A percentile compares a stretch with the other conserved stretches of the same genome.
These are phyloP conservation scores for Acronicta leporina DNA, from an alignment of 2,888 invertebrate species.

Conservation along the genomic window DNA sequence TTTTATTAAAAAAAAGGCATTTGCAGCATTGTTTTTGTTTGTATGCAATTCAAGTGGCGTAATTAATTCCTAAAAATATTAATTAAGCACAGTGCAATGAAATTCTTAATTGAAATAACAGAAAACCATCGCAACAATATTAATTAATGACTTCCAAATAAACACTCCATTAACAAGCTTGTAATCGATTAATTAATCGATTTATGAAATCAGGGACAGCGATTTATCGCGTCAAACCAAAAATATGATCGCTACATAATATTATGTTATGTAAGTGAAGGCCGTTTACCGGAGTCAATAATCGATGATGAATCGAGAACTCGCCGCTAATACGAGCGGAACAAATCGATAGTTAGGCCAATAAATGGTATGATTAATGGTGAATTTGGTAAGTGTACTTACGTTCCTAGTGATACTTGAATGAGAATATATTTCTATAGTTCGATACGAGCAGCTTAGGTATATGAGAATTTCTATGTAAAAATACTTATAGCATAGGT, in stretches of 20 bases:
- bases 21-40: neutral
- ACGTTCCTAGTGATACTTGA: neutral
- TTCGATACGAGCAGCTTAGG: too few species aligned
- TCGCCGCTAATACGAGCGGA: slow-evolving; percentile 61
- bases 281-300: slow-evolving; percentile 58
- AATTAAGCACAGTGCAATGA: slow-evolving; percentile 10
- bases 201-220: slow-evolving; percentile 63
- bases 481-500: too few species aligned
- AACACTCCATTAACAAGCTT: slow-evolving; percentile 48
- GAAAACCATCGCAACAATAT: slow-evolving; percentile 26
- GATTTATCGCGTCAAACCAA: slow-evolving; percentile 55
- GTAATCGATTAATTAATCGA: slow-evolving; percentile 61
- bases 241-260: slow-evolving; percentile 59
- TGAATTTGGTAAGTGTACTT: slow-evolving; percentile 12
- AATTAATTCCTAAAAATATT: neutral
- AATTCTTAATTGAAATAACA: slow-evolving; percentile 33
- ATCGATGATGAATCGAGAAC: slow-evolving; percentile 57
- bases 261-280: slow-evolving; percentile 64
- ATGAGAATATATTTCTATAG: neutral
- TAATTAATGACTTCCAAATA: slow-evolving; percentile 41
- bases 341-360: slow-evolving; percentile 63
- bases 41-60: neutral
- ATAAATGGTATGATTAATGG: slow-evolving; percentile 38
- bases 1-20: too few species aligned
- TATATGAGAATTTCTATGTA: neutral